These are phyloP conservation scores for Panagrolaimus sp. DNA, from an alignment of 1,140 invertebrate species.

Conservation along the genomic window DNA sequence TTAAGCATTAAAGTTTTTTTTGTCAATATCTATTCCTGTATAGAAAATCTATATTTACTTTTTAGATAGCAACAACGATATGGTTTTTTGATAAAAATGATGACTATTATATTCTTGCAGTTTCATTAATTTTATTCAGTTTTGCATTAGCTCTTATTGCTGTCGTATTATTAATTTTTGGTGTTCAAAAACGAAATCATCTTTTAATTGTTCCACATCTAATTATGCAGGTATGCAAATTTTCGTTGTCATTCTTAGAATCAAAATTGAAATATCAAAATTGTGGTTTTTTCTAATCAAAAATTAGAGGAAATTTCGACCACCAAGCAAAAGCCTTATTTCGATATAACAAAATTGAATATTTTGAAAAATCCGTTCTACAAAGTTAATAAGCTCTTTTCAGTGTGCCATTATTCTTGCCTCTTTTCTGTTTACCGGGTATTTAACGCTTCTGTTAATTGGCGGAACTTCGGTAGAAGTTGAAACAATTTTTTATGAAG, in stretches of 20 bases:
- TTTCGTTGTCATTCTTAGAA: background rate
- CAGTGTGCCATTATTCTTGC: slow-evolving; percentile 30
- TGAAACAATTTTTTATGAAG: slow-evolving; percentile 29
- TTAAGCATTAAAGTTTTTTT: too few species aligned
- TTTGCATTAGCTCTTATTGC: slow-evolving; percentile 28
- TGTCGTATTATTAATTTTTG: slow-evolving; percentile 25
- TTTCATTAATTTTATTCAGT: slow-evolving; percentile 30
- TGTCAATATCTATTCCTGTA: too few species aligned
- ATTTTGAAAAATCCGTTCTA: too few species aligned
- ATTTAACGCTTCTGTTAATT: slow-evolving; percentile 24
- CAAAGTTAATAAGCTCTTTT: background rate
- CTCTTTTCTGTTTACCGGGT: slow-evolving; percentile 20
- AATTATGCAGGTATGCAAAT: slow-evolving; percentile 29
- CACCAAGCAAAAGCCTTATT: too few species aligned
- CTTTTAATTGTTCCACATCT: slow-evolving; percentile 34
- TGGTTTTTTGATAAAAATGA: slow-evolving; percentile 32
- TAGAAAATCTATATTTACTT: background rate
- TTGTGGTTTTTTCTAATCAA: too few species aligned
- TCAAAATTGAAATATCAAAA: background rate
- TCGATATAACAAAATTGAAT: too few species aligned
- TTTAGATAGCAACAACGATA: slow-evolving; percentile 18
- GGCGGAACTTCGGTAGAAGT: slow-evolving; percentile 34
- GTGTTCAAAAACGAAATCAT: slow-evolving; percentile 26
- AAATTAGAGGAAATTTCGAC: too few species aligned
- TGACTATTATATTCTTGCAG: slow-evolving; percentile 33